A percentile compares a stretch with the other conserved stretches of the same genome.
phyloP scores from a whole-genome alignment of 2,888 invertebrate species.

The Hemaris fuciformis region DNA sequence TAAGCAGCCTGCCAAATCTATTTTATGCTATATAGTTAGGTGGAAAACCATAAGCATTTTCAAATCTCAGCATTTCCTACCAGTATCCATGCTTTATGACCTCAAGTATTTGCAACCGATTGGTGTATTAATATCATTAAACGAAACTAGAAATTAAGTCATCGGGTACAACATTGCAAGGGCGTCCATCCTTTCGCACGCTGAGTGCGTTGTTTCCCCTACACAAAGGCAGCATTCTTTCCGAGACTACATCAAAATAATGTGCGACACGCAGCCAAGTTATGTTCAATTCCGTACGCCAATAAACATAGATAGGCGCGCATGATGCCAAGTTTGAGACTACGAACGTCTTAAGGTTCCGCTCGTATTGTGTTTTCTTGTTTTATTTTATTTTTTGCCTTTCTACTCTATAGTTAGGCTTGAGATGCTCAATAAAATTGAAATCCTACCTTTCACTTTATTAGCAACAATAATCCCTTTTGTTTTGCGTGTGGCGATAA shows the following conservation, averaged over 20 bases:
- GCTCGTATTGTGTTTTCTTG: too few species aligned
- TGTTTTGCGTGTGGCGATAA: too few species aligned
- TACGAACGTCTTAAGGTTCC: not conserved
- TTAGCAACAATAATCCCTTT: too few species aligned
- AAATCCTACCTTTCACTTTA: too few species aligned
- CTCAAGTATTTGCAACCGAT: too few species aligned
- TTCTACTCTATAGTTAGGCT: not conserved
- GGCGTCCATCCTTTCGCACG: not conserved
- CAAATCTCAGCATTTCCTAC: too few species aligned
- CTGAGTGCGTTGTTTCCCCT: not conserved
- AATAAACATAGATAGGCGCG: not conserved
- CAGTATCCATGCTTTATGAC: too few species aligned
- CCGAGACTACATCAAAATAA: not conserved
- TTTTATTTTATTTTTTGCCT: not conserved
- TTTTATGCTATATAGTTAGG: too few species aligned
- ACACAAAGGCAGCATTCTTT: not conserved
- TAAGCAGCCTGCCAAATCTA: too few species aligned
- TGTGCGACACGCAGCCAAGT: not conserved
- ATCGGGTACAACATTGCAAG: not conserved
- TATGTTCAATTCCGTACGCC: not conserved
- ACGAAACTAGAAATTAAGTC: too few species aligned
- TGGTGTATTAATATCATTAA: too few species aligned
- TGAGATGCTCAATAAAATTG: not conserved
- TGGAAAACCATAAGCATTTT: too few species aligned
- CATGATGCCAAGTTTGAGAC: not conserved